Evolutionary conservation across 2,113 vertebrate species (phyloP), one percentile per base, ranked within the genome.

Genomic region (Chascanopsetta lugubris): DNA sequence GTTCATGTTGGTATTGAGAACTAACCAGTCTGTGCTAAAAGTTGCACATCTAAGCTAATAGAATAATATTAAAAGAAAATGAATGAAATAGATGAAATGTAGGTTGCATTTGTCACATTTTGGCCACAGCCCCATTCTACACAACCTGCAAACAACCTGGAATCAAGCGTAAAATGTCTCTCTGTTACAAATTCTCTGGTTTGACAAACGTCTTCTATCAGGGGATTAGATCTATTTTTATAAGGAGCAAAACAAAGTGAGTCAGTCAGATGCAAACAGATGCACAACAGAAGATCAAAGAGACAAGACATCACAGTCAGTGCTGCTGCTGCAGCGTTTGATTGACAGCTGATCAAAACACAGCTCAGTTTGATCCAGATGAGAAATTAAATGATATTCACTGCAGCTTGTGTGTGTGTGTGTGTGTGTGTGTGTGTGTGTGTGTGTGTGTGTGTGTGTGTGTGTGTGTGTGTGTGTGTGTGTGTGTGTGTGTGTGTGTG

Each of bases 261-360:
- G 36, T 24, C 43, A 49, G 34, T 3, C n/a, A 27, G 47, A 66
- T 30, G 62, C 15, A 47, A 58, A 40, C 17, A 56, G 10, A 27
- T n/a, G n/a, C n/a, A n/a, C n/a, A 38, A 36, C 6, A 34, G 5
- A n/a, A 21, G 27, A 67, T 74, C 25, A 70, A 82, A 72, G 18
- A n/a, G 15, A 55, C 6, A 24, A 20, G 15, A 61, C 46, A 48
- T 49, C 26, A 36, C 30, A 47, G 38, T 10, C 30, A 47, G 38
- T 10, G 1, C 55, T 40, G 49, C 25, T n/a, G n/a, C 7, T 50
- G 0, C 32, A 18, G 29, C 9, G 24, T 54, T 49, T 59, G 70
- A 78, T 18, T 77, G 69, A 46, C 72, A 50, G 45, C 25, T 43
- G 24, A 48, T 69, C 58, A 51, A 45, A 69, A 63, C 49, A 38